Base-by-base conservation (phyloP, 2,113 vertebrate genomes). In the Myrmecophaga tridactyla region DNA sequence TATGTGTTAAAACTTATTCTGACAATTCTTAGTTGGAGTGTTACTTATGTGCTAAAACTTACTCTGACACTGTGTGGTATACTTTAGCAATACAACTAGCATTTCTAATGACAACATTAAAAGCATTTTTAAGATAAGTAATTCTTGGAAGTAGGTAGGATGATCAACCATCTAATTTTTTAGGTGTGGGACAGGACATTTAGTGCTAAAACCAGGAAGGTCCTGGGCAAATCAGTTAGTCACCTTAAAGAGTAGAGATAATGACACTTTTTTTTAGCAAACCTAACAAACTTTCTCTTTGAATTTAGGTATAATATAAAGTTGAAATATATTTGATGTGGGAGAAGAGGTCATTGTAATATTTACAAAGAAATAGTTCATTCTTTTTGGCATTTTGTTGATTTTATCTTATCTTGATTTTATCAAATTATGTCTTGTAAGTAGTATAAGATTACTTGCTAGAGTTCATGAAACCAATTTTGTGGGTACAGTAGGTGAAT, bases 391-490 rank as follows among this genome's bases (percentile, higher is more conserved):
- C 94, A 85, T 82, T 97, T 51, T 83, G 76, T 97, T 92, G 62
- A 1, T 97, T 97, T 97, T 95, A 43, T 97, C 88, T 67, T 70
- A 62, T 41, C n/a, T 92, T 97, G 20, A 51, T 93, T 95, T 11
- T 94, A 46, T 94, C 95, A 97, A 98, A 96, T 98, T 97, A 63
- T 97, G 21, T 67, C 92, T 43, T 90, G 10, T 82, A 96, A 95
- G 60, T 96, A 80, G 73, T 90, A 78, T 56, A 85, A 77, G 94
- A 96, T 23, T 96, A 94, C 85, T 97, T 98, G 76, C 83, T 96
- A 41, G 78, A 93, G 94, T 98, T 96, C 89, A 95, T 94, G 73
- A 97, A 98, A 94, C 87, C 92, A 98, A 96, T 97, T 98, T 98
- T 98, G 82, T 97, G 96, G 90, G 58, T 97, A 21, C 77, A 95